Percentiles rank a stretch among this genome's conserved stretches.
These are phyloP conservation scores for Falco punctatus DNA, from an alignment of 2,113 vertebrate genomes.

Conservation along the genomic window DNA sequence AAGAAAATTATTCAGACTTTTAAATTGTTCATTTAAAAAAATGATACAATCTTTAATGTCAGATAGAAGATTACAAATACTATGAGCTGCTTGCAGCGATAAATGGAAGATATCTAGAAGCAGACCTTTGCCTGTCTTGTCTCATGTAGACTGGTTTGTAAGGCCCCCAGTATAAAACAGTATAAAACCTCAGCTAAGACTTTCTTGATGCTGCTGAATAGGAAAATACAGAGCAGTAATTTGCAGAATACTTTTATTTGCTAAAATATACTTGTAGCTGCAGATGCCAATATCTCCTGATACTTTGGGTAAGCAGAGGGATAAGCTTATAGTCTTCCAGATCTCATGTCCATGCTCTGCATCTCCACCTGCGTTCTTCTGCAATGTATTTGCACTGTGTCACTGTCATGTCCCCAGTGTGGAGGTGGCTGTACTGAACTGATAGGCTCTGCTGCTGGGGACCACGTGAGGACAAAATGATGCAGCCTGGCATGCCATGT, in stretches of 20 bases:
- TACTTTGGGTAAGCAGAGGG: background rate
- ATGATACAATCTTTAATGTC: background rate
- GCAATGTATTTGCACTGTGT: fast-evolving
- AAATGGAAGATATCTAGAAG: background rate
- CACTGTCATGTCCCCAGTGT: background rate
- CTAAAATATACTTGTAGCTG: background rate
- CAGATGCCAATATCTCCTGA: background rate
- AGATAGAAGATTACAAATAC: background rate
- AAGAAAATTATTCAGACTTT: background rate
- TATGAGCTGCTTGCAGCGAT: background rate
- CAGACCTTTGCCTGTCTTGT: background rate
- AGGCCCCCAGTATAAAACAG: background rate
- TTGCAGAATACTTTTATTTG: background rate
- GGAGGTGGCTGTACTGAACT: background rate
- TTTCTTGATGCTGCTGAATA: background rate
- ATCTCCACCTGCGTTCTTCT: too few relatives aligned
- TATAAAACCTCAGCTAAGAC: background rate
- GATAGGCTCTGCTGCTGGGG: background rate
- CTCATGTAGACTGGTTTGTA: background rate
- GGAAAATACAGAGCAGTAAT: background rate
- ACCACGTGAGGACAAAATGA: background rate
- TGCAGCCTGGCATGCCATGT: background rate
- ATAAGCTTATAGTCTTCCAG: background rate
- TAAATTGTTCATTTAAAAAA: background rate
- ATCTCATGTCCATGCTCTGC: background rate